These are phyloP conservation scores for Xiphydria camelus DNA, from an alignment of 2,888 invertebrate species.

Conservation along the genomic window DNA sequence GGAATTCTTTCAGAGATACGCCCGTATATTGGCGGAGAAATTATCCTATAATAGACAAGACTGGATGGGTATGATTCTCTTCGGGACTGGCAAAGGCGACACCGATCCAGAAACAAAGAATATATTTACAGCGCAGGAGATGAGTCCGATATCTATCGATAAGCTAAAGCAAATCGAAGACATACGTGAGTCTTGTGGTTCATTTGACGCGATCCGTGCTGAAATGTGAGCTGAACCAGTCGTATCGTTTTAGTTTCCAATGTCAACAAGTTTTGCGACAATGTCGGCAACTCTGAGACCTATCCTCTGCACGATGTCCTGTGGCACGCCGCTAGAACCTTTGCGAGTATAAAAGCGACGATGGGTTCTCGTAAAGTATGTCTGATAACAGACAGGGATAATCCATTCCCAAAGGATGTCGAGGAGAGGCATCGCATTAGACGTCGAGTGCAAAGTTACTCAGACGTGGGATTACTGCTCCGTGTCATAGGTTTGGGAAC, in stretches of 20 bases:
- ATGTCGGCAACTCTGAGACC: neutral
- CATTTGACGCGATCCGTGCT: neutral
- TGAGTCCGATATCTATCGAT: constrained; percentile 17
- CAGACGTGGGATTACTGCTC: constrained; percentile 20
- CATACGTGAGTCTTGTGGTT: constrained; percentile 20
- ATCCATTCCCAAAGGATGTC: constrained; percentile 17
- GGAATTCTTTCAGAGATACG: constrained; percentile 15
- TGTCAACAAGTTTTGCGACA: neutral
- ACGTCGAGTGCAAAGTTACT: constrained; percentile 15
- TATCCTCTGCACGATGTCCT: constrained; percentile 32
- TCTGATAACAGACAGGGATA: constrained; percentile 29
- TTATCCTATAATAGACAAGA: constrained; percentile 32
- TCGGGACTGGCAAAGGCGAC: constrained; percentile 29
- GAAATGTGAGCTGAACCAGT: no score
- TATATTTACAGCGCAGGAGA: constrained; percentile 26
- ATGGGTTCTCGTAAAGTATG: constrained; percentile 27
- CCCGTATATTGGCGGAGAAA: constrained; percentile 31
- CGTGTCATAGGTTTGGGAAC: constrained; percentile 25
- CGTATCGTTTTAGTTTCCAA: no score
- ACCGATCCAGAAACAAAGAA: constrained; percentile 19
- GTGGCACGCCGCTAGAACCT: constrained; percentile 23
- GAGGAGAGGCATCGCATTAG: constrained; percentile 29
- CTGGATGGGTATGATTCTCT: constrained; percentile 35
- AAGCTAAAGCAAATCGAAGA: constrained; percentile 20
- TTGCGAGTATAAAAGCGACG: constrained; percentile 20